Conservation (phyloP, 2,113 vertebrate species). For the Eptesicus fuscus region DNA sequence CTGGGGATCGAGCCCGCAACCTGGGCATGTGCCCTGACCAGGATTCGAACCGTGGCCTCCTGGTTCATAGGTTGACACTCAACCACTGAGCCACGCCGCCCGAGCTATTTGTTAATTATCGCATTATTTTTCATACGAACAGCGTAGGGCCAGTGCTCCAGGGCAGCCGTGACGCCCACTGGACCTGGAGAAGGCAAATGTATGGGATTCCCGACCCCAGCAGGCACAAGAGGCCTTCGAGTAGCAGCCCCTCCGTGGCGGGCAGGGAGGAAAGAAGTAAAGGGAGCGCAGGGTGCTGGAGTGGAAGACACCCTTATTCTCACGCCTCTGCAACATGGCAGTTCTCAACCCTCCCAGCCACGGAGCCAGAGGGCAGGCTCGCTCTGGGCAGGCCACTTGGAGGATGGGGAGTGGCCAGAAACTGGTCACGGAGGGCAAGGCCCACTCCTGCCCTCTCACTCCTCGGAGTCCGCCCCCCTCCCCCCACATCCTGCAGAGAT, state of each 20-base stretch:
- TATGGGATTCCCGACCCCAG: not conserved
- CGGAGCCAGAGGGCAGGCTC: slow-evolving; percentile 65
- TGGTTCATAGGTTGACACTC: too few relatives aligned
- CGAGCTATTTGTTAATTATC: not conserved
- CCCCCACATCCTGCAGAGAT: not conserved
- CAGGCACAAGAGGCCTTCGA: not conserved
- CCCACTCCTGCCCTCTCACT: not conserved
- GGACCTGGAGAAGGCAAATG: not conserved
- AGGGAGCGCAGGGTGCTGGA: slow-evolving; percentile 67
- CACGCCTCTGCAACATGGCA: slow-evolving; percentile 81
- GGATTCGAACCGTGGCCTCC: too few relatives aligned
- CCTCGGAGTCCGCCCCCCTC: not conserved
- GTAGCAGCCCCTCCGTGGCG: not conserved
- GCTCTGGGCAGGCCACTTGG: not conserved
- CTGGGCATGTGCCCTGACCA: too few relatives aligned
- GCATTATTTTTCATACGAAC: not conserved
- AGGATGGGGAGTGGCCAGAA: not conserved
- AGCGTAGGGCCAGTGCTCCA: not conserved
- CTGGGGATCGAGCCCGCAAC: too few relatives aligned
- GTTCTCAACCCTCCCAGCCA: slow-evolving; percentile 64
- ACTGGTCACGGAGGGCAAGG: not conserved
- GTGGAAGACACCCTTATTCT: slow-evolving; percentile 83
- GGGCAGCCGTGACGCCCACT: not conserved
- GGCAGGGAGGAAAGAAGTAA: slow-evolving; percentile 51
- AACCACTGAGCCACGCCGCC: too few relatives aligned